Base-by-base conservation (phyloP, 2,113 vertebrate genomes). In the Echinops telfairi region DNA sequence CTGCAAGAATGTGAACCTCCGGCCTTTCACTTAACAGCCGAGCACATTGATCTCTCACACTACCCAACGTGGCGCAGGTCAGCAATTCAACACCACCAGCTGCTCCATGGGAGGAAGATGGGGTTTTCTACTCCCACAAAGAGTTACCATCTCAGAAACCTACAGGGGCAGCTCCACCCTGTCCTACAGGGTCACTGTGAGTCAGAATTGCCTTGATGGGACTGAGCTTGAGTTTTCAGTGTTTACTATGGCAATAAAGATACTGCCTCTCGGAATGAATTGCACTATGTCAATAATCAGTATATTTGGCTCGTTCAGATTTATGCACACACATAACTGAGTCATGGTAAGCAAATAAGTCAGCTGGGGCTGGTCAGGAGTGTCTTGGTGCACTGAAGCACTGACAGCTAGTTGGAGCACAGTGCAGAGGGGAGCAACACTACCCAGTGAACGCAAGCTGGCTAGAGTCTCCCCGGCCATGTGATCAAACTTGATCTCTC, bases 301-400 rank as follows among this genome's bases (percentile, higher is more conserved):
- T 60, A 71, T 7, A 43, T 68, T 17, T 19, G 53, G 25, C 43
- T 85, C 33, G 29, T 64, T n/a, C 6, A 70, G 23, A 25, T 38
- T 31, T 40, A 81, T 3, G 57, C 86, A 75, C 36, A 82, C 60
- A 78, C 2, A 2, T 0, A 78, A 4, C 31, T 73, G 66, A 89
- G n/a, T 60, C 62, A 75, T 29, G 79, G 53, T 22, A 88, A 86
- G 60, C 70, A 78, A 83, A 78, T 81, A 95, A 86, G 73, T 29
- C 70, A 83, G 2, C 17, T 7, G 10, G 27, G 33, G 6, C 20
- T 53, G 4, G 27, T 58, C 14, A 75, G 38, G 57, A 47, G 38
- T 27, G 0, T n/a, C 15, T 33, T 47, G 70, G 38, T 68, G 10
- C 25, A 36, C 19, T 10, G 40, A 29, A 12, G 2, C 2, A 9